Evolutionary conservation across 2,888 invertebrate species (phyloP), one percentile per base, ranked within the genome.

Genomic region (Pseudoips prasinana): DNA sequence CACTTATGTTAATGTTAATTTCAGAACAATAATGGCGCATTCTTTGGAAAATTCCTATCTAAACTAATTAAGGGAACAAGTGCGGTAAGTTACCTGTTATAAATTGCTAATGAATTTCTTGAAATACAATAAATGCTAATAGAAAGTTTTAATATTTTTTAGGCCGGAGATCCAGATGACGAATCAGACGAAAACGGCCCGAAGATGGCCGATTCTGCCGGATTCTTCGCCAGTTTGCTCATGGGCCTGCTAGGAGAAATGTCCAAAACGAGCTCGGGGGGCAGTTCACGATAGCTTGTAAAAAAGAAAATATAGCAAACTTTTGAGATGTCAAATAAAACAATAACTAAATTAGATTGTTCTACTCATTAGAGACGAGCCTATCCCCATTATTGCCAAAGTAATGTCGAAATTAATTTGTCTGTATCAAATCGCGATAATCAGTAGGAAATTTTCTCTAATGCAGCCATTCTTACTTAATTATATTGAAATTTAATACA

Each of bases 21-120:
- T 10, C 78, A 89, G 89, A 60, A 83, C 67, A 89, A 88, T 46
- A 89, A 89, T 36, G 89, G 89, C 0, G 78, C 69, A 2, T 89
- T 86, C 58, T 79, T 89, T 47, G 89, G 89, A 29, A 82, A 66
- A 26, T 80, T 89, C 9, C 35, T 86, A 32, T 78, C 84, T 0
- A 81, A 77, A 52, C 54, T 89, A 29, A 40, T 89, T 1, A 83
- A 76, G 60, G 89, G 89, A 22, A 79, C 73, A 1, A 89, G 89
- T 35, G 83, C 80, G 61, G 89, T 89, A 64, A 62, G 85, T 63
- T n/a, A 18, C 18, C 4, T 18, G 3, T 18, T 18, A 18, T 18
- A n/a, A n/a, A n/a, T n/a, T n/a, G n/a, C 18, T 3, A 18, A 18
- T 5, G 18, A 18, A 5, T 18, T 18, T 18, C 6, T 3, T 18